Percentiles rank a stretch among this genome's conserved stretches.
Conservation (phyloP, 2,888 invertebrate species). For the Nomada hirtipes region DNA sequence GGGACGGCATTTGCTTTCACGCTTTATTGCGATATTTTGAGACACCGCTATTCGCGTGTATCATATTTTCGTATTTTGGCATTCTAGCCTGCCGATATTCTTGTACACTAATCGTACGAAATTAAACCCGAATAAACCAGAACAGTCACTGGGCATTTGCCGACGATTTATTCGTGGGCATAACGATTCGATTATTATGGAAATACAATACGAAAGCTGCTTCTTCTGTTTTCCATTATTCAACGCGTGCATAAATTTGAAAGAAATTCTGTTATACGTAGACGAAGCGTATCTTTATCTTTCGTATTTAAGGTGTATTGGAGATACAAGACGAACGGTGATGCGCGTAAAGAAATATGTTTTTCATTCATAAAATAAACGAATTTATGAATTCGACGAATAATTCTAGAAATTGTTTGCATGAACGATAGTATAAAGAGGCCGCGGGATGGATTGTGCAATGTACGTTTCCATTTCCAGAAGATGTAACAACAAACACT, state of each 20-base stretch:
- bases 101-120: no score
- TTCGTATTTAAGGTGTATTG: not conserved
- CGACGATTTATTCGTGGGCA: not conserved
- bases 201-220: not conserved
- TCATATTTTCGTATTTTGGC: no score
- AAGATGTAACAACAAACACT: conserved; percentile 7
- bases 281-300: conserved; percentile 7
- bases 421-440: not conserved
- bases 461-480: not conserved
- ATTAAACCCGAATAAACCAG: not conserved
- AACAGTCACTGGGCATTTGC: not conserved
- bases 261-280: not conserved
- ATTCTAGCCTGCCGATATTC: no score
- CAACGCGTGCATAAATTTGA: conserved; percentile 20
- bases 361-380: not conserved
- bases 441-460: not conserved
- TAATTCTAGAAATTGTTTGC: not conserved
- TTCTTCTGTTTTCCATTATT: not conserved
- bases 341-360: not conserved
- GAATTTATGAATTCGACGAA: not conserved
- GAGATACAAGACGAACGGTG: not conserved
- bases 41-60: no score
- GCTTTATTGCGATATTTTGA: no score
- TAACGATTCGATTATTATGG: conserved; percentile 10
- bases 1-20: no score